Evolutionary conservation across 2,113 vertebrate genomes (phyloP).

Genomic region (Tautogolabrus adspersus): DNA sequence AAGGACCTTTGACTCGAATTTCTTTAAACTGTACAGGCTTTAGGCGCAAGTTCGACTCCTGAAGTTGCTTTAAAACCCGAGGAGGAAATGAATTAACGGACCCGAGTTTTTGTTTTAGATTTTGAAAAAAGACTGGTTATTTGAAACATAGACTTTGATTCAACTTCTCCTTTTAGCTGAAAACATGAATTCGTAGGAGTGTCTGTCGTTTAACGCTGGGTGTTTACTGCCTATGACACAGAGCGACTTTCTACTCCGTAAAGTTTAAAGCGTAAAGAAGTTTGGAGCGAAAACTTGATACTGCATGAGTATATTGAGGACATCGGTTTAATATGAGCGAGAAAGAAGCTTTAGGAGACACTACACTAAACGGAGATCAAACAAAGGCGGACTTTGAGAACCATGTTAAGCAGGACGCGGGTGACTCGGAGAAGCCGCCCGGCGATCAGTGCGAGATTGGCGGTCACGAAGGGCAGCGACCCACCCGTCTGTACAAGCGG

Average conservation of each 20-base stretch:
- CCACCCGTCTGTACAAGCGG: slow-evolving; percentile 84
- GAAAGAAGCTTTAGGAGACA: slow-evolving; percentile 25
- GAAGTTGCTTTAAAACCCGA: neutral
- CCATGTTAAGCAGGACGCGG: slow-evolving; percentile 12
- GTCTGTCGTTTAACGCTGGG: neutral
- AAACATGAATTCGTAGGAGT: neutral
- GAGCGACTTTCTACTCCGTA: neutral
- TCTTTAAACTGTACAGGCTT: neutral
- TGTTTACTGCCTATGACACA: neutral
- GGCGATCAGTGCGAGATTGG: neutral
- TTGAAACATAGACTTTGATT: neutral
- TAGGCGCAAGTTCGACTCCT: neutral
- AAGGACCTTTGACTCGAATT: neutral
- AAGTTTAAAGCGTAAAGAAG: neutral
- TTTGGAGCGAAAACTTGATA: slow-evolving; percentile 1
- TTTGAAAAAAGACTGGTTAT: neutral
- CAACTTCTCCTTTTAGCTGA: neutral
- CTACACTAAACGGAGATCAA: neutral
- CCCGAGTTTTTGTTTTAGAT: neutral
- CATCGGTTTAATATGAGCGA: slow-evolving; percentile 62
- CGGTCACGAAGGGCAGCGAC: neutral
- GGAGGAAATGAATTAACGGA: slow-evolving; percentile 21
- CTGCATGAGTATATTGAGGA: slow-evolving; percentile 26
- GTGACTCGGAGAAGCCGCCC: neutral
- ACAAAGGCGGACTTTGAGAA: slow-evolving; percentile 35